Evolutionary conservation across 2,113 vertebrate species (phyloP), one percentile per base, ranked within the genome.

Genomic region (Pontoporia blainvillei): DNA sequence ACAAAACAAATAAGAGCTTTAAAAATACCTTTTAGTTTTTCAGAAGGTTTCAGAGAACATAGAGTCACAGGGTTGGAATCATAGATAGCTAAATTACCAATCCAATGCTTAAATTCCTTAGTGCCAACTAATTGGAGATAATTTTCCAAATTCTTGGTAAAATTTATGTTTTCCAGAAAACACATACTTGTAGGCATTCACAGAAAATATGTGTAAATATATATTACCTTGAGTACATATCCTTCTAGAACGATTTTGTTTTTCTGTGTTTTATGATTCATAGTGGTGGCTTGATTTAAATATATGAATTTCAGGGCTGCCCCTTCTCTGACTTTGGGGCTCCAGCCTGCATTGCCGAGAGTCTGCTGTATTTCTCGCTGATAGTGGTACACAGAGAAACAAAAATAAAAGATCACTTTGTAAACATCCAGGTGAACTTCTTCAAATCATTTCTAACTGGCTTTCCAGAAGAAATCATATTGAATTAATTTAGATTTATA

Each of bases 101-200:
- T 86, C 9, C 44, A 31, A 69, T n/a, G 25, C 15, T 67, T 88
- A 90, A 67, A 93, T 91, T 81, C 34, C 49, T 89, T 79, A 27
- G 7, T 93, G 54, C 17, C 87, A 91, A 52, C 67, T 75, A 69
- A 75, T 41, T 76, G 72, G 44, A 89, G 11, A 90, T 89, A 23
- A 86, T 94, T 94, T 94, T 89, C 20, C 57, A 57, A 93, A 89
- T 71, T 94, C 27, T 85, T 89, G 36, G 54, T 88, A 94, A 86
- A 79, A 17, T 67, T 90, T 57, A 2, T 86, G 7, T 73, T 94
- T 94, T 95, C 95, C 59, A 96, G 52, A 91, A 96, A 89, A 87
- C 29, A 85, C 7, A 75, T 59, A 46, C 41, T 61, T 93, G n/a
- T 18, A 81, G 27, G 44, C 59, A 66, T 46, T 90, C 39, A 62